Percentiles rank a stretch among this genome's conserved stretches.
phyloP scores from a whole-genome alignment of 2,888 invertebrate genomes.

The Neoitamus cyanurus region DNA sequence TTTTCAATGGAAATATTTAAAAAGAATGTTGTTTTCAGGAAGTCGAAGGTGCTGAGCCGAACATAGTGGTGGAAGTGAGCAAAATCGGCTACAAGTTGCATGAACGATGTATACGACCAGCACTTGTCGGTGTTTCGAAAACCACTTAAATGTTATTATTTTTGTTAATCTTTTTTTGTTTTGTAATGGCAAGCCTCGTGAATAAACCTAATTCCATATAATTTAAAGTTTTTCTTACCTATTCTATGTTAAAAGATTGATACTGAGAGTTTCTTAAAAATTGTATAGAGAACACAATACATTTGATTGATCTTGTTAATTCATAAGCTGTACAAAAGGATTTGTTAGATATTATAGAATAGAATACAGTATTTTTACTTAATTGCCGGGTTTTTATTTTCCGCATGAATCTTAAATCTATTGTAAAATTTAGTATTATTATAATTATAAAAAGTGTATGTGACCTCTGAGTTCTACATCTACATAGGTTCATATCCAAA shows the following conservation, averaged over 20 bases:
- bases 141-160: slow-evolving; percentile 45
- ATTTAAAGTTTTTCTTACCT: neutral
- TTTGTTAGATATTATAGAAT: neutral
- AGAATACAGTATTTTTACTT: neutral
- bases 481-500: too few species aligned
- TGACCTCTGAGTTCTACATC: too few species aligned
- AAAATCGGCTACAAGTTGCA: slow-evolving; percentile 96
- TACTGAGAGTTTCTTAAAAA: neutral
- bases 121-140: slow-evolving; percentile 95
- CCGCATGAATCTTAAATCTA: too few species aligned
- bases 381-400: neutral
- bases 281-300: neutral
- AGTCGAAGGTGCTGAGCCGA: slow-evolving; percentile 82
- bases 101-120: slow-evolving; percentile 93
- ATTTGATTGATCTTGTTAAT: neutral
- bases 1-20: neutral
- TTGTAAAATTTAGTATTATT: too few species aligned
- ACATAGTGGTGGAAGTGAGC: slow-evolving; percentile 91
- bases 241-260: neutral
- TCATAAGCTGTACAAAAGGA: neutral
- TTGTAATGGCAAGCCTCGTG: neutral
- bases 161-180: neutral
- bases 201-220: slow-evolving; percentile 7
- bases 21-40: slow-evolving; percentile 67
- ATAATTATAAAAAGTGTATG: too few species aligned